Evolutionary conservation across 2,888 invertebrate genomes (phyloP).

Genomic region (Trachelus stipa): DNA sequence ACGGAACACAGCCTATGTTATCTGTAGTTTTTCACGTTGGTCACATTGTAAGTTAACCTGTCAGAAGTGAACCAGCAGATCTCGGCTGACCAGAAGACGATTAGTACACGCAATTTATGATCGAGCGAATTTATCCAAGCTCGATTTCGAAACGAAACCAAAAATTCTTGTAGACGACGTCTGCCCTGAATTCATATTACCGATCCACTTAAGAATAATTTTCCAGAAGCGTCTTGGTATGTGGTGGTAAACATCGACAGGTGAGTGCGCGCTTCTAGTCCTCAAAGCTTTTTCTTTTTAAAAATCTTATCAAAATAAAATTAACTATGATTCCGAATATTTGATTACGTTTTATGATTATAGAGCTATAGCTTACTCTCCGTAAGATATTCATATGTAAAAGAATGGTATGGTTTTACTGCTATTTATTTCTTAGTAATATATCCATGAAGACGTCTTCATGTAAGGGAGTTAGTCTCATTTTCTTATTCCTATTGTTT

Average conservation of each 20-base stretch:
- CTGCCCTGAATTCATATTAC: background rate
- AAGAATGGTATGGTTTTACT: too few species aligned
- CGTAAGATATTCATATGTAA: too few species aligned
- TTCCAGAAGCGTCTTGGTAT: constrained; percentile 50
- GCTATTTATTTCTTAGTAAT: background rate
- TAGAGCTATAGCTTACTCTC: too few species aligned
- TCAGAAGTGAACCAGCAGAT: constrained; percentile 42
- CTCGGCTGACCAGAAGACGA: background rate
- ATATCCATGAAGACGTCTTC: background rate
- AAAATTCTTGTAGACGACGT: background rate
- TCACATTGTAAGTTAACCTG: constrained; percentile 48
- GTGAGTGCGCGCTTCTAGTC: constrained; percentile 31
- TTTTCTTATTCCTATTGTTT: background rate
- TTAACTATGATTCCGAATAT: too few species aligned
- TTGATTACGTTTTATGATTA: too few species aligned
- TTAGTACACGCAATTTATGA: constrained; percentile 24
- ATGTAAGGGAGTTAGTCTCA: background rate
- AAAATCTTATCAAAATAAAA: background rate
- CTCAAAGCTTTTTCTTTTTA: background rate
- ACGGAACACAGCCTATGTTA: too few species aligned
- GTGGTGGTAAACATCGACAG: constrained; percentile 58
- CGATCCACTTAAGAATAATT: constrained; percentile 24
- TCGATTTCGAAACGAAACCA: constrained; percentile 12
- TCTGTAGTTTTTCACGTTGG: constrained; percentile 30
- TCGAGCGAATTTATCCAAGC: constrained; percentile 18